Evolutionary conservation across 2,888 invertebrate genomes (phyloP).

Genomic region (Cerastis rubricosa): DNA sequence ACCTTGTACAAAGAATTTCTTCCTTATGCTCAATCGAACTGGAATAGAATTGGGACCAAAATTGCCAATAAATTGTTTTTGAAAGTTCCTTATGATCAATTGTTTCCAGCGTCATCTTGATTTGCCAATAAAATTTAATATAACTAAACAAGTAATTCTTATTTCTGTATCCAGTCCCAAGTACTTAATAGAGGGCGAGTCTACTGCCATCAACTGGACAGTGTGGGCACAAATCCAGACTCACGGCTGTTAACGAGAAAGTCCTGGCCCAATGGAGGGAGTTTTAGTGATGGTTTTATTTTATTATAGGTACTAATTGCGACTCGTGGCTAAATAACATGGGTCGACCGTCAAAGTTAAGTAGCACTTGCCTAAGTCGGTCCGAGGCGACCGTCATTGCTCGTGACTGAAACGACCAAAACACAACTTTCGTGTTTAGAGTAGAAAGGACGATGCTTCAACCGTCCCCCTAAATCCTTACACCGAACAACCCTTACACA

Average conservation of each 20-base stretch:
- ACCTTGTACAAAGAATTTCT: conserved; percentile 90
- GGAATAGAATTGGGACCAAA: conserved; percentile 89
- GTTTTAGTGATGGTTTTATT: background rate
- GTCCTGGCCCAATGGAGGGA: background rate
- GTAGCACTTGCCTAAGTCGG: background rate
- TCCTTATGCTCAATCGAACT: conserved; percentile 89
- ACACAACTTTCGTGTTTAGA: too few species aligned
- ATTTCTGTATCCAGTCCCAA: background rate
- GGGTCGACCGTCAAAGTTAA: background rate
- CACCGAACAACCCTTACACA: too few species aligned
- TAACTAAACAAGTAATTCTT: background rate
- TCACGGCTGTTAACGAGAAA: background rate
- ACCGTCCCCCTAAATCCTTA: too few species aligned
- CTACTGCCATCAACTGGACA: background rate
- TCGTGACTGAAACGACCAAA: too few species aligned
- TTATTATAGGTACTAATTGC: background rate
- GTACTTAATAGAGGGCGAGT: background rate
- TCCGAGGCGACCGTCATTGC: background rate
- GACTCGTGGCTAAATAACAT: background rate
- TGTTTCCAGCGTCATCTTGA: conserved; percentile 71
- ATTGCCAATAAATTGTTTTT: conserved; percentile 90
- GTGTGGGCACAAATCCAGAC: background rate
- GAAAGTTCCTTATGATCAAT: conserved; percentile 88
- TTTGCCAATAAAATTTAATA: conserved; percentile 11
- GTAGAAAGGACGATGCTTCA: too few species aligned